These are phyloP conservation scores for Catalaphyllia jardinei DNA, from an alignment of 64 coral and sea anemone genomes.

Conservation along the genomic window DNA sequence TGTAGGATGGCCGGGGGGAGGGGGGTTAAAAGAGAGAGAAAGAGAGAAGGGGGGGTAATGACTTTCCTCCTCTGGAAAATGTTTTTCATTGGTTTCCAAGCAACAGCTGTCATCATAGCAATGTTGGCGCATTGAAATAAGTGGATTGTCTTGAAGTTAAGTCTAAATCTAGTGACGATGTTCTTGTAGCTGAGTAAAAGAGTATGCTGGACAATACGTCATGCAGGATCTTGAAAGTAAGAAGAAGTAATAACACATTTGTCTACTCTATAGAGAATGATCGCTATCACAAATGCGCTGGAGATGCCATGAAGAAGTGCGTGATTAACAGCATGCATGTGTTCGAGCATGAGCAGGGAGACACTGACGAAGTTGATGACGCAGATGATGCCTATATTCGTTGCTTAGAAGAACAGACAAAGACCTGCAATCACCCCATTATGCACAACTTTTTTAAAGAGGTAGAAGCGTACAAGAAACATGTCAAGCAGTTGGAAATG, in stretches of 20 bases:
- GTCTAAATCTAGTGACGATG: too few species aligned
- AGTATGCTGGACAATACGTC: too few species aligned
- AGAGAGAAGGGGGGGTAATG: neutral
- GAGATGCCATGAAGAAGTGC: constrained; percentile 36
- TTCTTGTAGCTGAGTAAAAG: too few species aligned
- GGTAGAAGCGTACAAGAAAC: constrained; percentile 25
- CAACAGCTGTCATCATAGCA: too few species aligned
- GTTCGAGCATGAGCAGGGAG: constrained; percentile 13
- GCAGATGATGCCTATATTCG: constrained; percentile 24
- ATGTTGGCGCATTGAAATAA: too few species aligned
- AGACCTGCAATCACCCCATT: constrained; percentile 27
- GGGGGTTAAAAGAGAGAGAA: neutral
- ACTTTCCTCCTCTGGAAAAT: neutral
- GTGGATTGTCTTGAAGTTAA: too few species aligned
- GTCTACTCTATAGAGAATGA: constrained; percentile 24
- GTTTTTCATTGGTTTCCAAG: too few species aligned
- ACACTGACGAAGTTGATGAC: neutral
- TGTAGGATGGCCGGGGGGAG: neutral
- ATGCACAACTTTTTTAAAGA: constrained; percentile 26
- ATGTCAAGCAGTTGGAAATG: constrained; percentile 26
- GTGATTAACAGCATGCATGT: neutral
- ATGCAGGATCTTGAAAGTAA: too few species aligned
- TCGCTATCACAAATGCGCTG: constrained; percentile 38
- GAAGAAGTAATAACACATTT: constrained; percentile 18
- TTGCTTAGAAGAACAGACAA: constrained; percentile 34